A percentile compares a stretch with the other conserved stretches of the same genome.
These are phyloP conservation scores for Epinephelus lanceolatus DNA, from an alignment of 2,113 vertebrate species.

Conservation along the genomic window DNA sequence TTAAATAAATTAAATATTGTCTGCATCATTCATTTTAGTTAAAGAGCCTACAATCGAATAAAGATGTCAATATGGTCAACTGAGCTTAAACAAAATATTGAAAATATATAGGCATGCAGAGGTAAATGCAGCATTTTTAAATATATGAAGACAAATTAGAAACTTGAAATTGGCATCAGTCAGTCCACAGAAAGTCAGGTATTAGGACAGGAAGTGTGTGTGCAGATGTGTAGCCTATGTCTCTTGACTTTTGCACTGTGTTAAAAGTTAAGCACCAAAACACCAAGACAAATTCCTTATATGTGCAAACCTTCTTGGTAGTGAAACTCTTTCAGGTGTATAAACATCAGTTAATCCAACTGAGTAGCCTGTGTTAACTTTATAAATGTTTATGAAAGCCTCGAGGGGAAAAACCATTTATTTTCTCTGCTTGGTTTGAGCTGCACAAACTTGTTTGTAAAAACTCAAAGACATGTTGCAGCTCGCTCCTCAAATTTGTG, in stretches of 20 bases:
- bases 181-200: neutral
- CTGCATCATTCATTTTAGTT: neutral
- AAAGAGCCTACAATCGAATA: too few species aligned
- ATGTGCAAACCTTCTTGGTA: too few species aligned
- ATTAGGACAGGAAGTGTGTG: neutral
- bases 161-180: neutral
- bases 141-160: neutral
- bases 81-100: neutral
- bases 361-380: neutral
- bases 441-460: neutral
- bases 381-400: neutral
- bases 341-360: neutral
- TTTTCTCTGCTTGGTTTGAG: neutral
- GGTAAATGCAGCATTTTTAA: neutral
- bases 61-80: too few species aligned
- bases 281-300: too few species aligned
- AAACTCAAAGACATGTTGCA: neutral
- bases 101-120: neutral
- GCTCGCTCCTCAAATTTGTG: neutral
- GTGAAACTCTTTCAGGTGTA: too few species aligned
- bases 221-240: neutral
- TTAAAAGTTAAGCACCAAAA: too few species aligned
- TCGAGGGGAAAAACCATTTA: neutral
- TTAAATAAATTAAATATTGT: neutral
- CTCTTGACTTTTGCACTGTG: too few species aligned